Evolutionary conservation across 1,140 invertebrate species (phyloP), one percentile per base, ranked within the genome.

Genomic region (Lethrus apterus): DNA sequence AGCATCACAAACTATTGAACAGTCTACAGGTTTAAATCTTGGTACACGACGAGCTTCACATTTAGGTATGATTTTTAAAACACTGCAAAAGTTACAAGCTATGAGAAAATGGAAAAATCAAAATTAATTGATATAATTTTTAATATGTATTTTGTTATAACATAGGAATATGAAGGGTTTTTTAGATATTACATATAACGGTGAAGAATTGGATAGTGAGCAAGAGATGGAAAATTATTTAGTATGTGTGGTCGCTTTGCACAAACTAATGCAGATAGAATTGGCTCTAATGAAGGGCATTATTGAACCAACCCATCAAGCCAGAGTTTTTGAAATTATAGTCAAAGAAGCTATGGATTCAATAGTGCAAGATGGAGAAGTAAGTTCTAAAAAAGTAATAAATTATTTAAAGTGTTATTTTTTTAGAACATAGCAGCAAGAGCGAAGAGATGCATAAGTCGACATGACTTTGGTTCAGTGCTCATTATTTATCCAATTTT

Each of bases 221-320:
- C 80, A 84, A 62, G 89, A 93, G 66, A 83, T 90, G 72, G 87
- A 92, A 57, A 82, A 87, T 58, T 93, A 91, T 67, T 69, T 93
- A 43, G 77, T 86, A n/a, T 77, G 86, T 54, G 79, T 93, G 0
- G 83, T 88, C 21, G 89, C 86, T 4, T 70, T 96, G n/a, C 82
- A 89, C 33, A 83, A 87, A 50, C 71, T 97, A 2, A 89, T 94
- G 73, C 85, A 92, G 60, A 83, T 83, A 59, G 93, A 98, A 65
- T 76, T 86, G 19, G 73, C 80, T 38, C 67, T 92, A 11, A 83
- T 95, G 70, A 76, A 82, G 10, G 84, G 85, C 10, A 86, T 98
- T 19, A 83, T 97, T 59, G 85, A 90, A 10, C 67, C 78, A 29
- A 78, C 83, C 19, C 77, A 89, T 52, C 84, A 90, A 56, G 80